Percentiles rank a stretch among this genome's conserved stretches.
Evolutionary conservation across 2,888 invertebrate genomes (phyloP).

Genomic region (Poecilobothrus nobilitatus): DNA sequence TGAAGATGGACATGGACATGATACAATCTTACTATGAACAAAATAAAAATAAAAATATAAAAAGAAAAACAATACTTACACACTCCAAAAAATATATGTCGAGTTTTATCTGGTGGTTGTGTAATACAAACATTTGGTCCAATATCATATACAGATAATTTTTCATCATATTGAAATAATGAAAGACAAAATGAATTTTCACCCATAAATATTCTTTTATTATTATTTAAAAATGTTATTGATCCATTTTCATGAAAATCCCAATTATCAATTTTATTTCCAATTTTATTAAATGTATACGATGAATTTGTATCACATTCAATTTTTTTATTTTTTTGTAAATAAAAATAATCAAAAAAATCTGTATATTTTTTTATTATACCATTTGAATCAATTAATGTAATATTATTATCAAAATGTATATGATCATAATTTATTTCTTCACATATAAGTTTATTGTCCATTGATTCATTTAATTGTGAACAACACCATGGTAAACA

Average conservation of each 20-base stretch:
- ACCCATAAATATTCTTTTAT: background rate
- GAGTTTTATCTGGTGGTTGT: too few relatives aligned
- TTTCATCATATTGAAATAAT: background rate
- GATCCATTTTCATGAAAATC: background rate
- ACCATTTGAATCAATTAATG: background rate
- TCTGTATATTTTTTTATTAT: background rate
- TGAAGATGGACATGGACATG: too few relatives aligned
- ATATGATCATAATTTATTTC: background rate
- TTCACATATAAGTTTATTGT: background rate
- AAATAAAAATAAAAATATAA: too few relatives aligned
- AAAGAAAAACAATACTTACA: background rate
- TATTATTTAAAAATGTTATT: background rate
- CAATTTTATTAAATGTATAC: background rate
- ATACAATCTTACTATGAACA: too few relatives aligned
- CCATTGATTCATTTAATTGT: background rate
- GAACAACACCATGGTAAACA: slow-evolving; percentile 1
- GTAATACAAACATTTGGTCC: too few relatives aligned
- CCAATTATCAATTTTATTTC: background rate
- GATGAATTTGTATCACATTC: background rate
- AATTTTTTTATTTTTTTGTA: background rate
- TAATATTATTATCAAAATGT: background rate
- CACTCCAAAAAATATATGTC: background rate
- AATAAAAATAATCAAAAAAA: background rate
- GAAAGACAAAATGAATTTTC: too few relatives aligned
- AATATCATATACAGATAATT: too few relatives aligned